These are phyloP conservation scores for Cenopis cana DNA, from an alignment of 2,888 invertebrate genomes.

Conservation along the genomic window DNA sequence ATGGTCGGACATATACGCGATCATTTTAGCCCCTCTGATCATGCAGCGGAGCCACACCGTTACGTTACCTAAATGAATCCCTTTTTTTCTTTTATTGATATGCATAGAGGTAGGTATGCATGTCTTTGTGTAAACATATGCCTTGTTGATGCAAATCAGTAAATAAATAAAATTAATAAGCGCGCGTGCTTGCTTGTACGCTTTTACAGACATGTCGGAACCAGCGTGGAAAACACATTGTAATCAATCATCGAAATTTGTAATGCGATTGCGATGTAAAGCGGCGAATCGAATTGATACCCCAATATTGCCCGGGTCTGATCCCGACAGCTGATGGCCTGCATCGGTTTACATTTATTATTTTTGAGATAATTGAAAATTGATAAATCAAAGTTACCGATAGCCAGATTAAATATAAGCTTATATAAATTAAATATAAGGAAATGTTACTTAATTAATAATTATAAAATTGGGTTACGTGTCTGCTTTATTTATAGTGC, in stretches of 20 bases:
- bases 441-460: background rate
- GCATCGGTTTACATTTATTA: conserved; percentile 7
- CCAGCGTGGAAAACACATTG: background rate
- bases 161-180: too few species aligned
- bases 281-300: background rate
- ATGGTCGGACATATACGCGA: too few species aligned
- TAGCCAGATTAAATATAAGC: background rate
- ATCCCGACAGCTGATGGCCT: conserved; percentile 42
- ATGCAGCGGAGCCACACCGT: too few species aligned
- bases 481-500: background rate
- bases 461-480: background rate
- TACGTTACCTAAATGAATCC: too few species aligned
- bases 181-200: too few species aligned
- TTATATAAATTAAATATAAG: too few species aligned
- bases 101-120: too few species aligned
- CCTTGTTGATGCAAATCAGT: too few species aligned
- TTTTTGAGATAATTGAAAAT: conserved; percentile 27
- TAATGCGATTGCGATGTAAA: background rate
- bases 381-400: background rate
- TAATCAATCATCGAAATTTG: background rate
- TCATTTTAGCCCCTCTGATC: too few species aligned
- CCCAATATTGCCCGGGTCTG: background rate
- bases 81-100: too few species aligned
- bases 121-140: too few species aligned
- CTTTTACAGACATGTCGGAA: background rate